Evolutionary conservation across 2,113 vertebrate species (phyloP).

Genomic region (Passer montanus): DNA sequence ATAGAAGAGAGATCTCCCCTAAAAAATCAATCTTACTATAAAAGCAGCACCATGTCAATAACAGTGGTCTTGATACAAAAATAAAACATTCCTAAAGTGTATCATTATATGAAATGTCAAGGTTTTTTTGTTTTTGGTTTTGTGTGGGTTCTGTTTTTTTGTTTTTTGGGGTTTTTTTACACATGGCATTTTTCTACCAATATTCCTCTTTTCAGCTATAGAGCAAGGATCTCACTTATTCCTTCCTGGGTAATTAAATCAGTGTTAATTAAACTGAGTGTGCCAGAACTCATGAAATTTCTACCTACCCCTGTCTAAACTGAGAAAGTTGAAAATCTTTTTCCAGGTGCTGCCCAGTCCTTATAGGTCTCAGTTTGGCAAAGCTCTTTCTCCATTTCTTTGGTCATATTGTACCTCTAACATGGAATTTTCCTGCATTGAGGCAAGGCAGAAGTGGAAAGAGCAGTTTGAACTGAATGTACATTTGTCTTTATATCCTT

Average conservation of each 20-base stretch:
- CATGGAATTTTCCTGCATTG: neutral
- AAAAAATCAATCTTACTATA: neutral
- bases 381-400: neutral
- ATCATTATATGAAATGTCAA: neutral
- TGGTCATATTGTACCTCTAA: neutral
- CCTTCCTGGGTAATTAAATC: neutral
- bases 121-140: no score
- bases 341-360: neutral
- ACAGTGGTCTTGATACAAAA: neutral
- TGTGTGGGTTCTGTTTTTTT: no score
- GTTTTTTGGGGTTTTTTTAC: neutral
- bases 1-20: neutral
- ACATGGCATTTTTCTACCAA: neutral
- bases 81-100: neutral
- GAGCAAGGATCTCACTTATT: neutral
- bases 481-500: neutral
- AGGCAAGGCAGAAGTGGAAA: neutral
- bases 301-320: neutral
- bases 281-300: neutral
- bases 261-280: neutral
- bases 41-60: neutral
- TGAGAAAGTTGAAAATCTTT: neutral
- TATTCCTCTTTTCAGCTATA: neutral
- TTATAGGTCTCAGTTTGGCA: neutral
- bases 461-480: accelerated